A percentile compares a stretch with the other conserved stretches of the same genome.
These are phyloP conservation scores for Zingel zingel DNA, from an alignment of 2,113 vertebrate genomes.

Conservation along the genomic window DNA sequence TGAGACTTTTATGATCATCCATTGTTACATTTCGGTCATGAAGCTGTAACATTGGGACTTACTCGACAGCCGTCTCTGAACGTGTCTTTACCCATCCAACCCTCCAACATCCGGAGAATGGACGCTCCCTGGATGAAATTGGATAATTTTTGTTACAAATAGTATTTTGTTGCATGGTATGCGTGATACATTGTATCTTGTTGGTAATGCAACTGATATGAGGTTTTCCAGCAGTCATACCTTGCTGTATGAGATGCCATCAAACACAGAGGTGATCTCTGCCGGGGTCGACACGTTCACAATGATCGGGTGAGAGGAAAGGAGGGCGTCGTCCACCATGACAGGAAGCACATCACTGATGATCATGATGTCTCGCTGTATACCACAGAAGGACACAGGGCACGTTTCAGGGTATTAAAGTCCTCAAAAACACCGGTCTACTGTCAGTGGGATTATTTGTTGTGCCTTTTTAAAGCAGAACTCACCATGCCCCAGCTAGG, in stretches of 20 bases:
- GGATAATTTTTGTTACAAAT: background rate
- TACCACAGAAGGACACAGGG: background rate
- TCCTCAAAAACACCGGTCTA: background rate
- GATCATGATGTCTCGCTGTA: conserved; percentile 92
- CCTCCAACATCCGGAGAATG: conserved; percentile 89
- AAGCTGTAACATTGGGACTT: conserved; percentile 26
- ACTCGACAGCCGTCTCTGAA: conserved; percentile 91
- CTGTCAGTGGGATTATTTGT: background rate
- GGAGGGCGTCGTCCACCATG: conserved; percentile 91
- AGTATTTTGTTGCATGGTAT: background rate
- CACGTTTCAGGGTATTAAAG: background rate
- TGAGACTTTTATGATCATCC: background rate
- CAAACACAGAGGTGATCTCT: conserved; percentile 99
- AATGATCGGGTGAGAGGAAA: conserved; percentile 95
- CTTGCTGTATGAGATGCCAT: conserved; percentile 97
- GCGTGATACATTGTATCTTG: too few relatives aligned
- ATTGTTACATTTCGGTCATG: background rate
- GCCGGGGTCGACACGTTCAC: conserved; percentile 89
- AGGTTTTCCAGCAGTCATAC: conserved; percentile 67
- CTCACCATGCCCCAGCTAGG: conserved; percentile 92
- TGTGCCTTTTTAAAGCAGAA: background rate
- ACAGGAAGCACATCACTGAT: conserved; percentile 92
- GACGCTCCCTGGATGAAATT: conserved; percentile 86
- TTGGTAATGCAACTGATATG: background rate
- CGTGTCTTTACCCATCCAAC: conserved; percentile 85